These are phyloP conservation scores for Polypedilum vanderplanki DNA, from an alignment of 1,140 invertebrate species.

Conservation along the genomic window DNA sequence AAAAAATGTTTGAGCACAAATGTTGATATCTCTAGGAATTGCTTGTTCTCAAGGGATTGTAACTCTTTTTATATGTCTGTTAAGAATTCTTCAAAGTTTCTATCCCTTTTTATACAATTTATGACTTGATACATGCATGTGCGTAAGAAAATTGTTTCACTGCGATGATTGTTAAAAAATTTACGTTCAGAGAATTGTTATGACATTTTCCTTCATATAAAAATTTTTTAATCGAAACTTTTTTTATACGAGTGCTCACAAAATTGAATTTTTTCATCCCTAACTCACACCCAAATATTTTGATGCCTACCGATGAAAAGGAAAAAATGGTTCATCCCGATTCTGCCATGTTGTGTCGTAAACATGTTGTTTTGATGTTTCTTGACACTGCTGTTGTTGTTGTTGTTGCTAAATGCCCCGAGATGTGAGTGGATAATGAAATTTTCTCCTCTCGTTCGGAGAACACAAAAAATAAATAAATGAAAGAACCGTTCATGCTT, in stretches of 20 bases:
- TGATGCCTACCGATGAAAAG: not conserved
- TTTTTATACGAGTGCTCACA: not conserved
- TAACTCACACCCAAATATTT: not conserved
- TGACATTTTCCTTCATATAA: slow-evolving; percentile 12
- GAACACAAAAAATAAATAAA: too few species aligned
- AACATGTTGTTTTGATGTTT: slow-evolving; percentile 9
- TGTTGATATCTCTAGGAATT: not conserved
- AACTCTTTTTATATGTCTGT: not conserved
- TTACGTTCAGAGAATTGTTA: slow-evolving; percentile 18
- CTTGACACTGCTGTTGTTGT: not conserved
- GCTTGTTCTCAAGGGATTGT: too few species aligned
- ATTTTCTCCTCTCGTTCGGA: not conserved
- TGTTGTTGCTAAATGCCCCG: not conserved
- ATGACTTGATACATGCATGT: too few species aligned
- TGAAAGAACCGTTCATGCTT: too few species aligned
- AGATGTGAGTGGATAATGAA: not conserved
- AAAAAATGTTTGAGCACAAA: not conserved
- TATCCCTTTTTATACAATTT: too few species aligned
- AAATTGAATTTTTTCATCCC: slow-evolving; percentile 5
- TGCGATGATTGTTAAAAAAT: slow-evolving; percentile 24
- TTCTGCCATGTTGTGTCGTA: not conserved
- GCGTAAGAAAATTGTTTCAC: not conserved
- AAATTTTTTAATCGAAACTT: slow-evolving; percentile 22
- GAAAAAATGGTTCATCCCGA: too few species aligned
- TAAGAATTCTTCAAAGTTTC: too few species aligned